Evolutionary conservation across 2,797 vertebrate genomes (phyloP).

Genomic region (Heliangelus exortis): DNA sequence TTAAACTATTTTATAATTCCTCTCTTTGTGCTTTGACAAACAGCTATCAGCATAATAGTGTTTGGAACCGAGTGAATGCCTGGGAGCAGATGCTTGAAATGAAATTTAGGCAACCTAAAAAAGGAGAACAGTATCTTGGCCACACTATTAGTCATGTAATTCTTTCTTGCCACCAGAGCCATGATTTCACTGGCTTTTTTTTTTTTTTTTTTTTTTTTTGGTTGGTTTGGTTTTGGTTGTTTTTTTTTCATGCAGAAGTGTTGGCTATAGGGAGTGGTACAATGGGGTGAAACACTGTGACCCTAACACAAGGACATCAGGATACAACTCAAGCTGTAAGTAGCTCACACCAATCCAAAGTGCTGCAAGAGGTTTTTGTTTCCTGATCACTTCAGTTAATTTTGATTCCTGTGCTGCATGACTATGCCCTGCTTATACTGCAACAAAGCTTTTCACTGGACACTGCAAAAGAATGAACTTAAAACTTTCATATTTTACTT

Average conservation of each 20-base stretch:
- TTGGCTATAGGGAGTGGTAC: background rate
- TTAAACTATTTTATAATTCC: slow-evolving; percentile 13
- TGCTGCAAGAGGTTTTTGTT: background rate
- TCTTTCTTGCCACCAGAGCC: background rate
- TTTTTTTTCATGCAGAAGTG: background rate
- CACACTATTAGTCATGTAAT: slow-evolving; percentile 13
- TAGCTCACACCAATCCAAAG: background rate
- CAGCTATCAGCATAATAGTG: slow-evolving; percentile 41
- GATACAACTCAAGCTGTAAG: background rate
- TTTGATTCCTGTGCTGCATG: background rate
- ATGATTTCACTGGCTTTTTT: background rate
- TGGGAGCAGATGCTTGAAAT: slow-evolving; percentile 58
- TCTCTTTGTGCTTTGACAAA: slow-evolving; percentile 63
- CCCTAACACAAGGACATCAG: background rate
- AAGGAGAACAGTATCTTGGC: background rate
- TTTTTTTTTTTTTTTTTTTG: no score
- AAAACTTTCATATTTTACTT: background rate
- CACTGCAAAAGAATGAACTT: background rate
- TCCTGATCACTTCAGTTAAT: background rate
- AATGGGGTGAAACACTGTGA: background rate
- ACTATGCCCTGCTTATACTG: background rate
- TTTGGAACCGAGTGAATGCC: slow-evolving; percentile 40
- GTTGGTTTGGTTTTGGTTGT: background rate
- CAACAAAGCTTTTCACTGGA: background rate
- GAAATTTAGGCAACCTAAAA: slow-evolving; percentile 47